These are phyloP conservation scores for Thamnophis elegans DNA, from an alignment of 2,797 vertebrate species.

Conservation along the genomic window DNA sequence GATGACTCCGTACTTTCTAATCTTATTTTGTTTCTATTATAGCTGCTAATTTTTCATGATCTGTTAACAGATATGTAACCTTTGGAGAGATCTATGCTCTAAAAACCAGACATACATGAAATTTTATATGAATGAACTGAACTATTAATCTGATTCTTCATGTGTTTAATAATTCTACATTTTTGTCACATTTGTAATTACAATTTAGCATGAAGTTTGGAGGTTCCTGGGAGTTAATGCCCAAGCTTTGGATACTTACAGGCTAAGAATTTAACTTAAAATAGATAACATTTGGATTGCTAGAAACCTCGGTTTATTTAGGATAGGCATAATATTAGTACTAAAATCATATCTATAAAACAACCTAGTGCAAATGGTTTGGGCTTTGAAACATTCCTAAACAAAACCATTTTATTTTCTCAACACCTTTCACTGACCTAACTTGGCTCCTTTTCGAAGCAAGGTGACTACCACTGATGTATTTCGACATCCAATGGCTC, in stretches of 20 bases:
- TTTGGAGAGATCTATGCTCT: background rate
- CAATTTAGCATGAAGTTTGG: background rate
- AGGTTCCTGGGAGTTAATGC: background rate
- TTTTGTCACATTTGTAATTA: background rate
- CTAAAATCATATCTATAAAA: background rate
- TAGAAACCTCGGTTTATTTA: background rate
- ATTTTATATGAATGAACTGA: background rate
- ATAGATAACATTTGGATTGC: background rate
- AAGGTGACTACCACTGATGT: constrained; percentile 91
- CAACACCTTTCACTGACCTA: constrained; percentile 75
- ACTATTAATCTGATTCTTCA: background rate
- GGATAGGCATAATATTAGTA: background rate
- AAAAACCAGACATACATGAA: background rate
- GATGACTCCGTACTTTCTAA: background rate
- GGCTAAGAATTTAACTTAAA: background rate
- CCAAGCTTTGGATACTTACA: background rate
- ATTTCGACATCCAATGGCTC: constrained; percentile 96
- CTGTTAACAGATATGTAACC: background rate
- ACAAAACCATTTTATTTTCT: background rate
- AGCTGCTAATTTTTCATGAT: background rate
- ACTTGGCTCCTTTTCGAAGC: constrained; percentile 94
- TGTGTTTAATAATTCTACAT: background rate
- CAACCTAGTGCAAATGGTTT: background rate
- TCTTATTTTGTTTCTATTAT: background rate
- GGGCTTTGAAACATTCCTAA: background rate